Evolutionary conservation across 2,113 vertebrate genomes (phyloP), one percentile per base, ranked within the genome.

Genomic region (Rhombomys opimus): DNA sequence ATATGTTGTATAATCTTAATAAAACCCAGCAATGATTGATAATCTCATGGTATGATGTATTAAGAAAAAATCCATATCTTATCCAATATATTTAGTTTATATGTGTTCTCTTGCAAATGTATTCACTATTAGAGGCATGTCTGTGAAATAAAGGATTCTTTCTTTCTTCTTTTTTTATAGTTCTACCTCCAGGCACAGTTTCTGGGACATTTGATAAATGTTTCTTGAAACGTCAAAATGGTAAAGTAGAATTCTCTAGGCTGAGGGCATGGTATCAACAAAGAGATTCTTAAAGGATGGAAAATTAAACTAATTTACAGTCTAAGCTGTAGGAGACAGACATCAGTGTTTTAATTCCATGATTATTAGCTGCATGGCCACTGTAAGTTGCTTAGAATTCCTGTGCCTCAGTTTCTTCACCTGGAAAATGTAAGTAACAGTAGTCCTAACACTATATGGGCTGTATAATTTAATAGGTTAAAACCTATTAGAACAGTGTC

Each of bases 141-240:
- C 57, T 52, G 7, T 72, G 90, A 93, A 46, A 63, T 23, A 15
- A 61, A 87, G 61, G 13, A 25, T 63, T 41, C 72, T 41, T 10
- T 72, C 17, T 84, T 63, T 78, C 59, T 77, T 78, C 35, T 84
- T 41, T 38, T 92, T 87, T 87, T 46, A 70, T 13, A 87, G 35
- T 10, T 30, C 35, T 57, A 38, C 50, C 67, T 87, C 63, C 12
- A 88, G 63, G 50, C 7, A 88, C 14, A 46, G 23, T 65, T 87
- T 41, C 30, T 89, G 68, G 32, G 67, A 72, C 11, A 61, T 38
- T 87, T 86, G 63, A 2, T 75, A 75, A 94, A n/a, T 88, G 70
- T 23, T 95, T 92, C 32, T 54, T 72, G 35, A 94, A 72, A 65
- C 76, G 35, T 76, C n/a, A 59, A 90, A 80, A 77, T 86, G 41